Conservation (phyloP, 2,113 vertebrate species). For the Stomatorhinus ivindoensis region DNA sequence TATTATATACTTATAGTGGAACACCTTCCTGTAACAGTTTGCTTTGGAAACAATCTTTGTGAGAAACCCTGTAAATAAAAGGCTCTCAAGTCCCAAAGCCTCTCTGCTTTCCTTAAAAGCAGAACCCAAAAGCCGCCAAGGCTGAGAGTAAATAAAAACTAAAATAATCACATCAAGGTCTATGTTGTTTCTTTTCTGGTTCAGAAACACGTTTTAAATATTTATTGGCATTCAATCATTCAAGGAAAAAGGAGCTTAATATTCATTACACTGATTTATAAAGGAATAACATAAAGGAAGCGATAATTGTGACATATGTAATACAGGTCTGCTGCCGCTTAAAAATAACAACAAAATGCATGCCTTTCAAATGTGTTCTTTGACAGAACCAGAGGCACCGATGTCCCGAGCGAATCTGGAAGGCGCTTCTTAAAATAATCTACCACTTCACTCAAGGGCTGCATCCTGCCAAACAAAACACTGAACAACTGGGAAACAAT, state of each 20-base stretch:
- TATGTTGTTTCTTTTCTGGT: not conserved
- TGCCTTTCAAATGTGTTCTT: not conserved
- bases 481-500: not conserved
- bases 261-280: not conserved
- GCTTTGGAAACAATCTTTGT: not conserved
- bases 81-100: not conserved
- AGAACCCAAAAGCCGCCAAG: not conserved
- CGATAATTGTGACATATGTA: not conserved
- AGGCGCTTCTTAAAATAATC: constrained; percentile 18
- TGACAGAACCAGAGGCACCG: not conserved
- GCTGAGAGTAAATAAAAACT: not conserved
- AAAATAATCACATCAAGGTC: not conserved
- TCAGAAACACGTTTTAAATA: not conserved
- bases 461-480: constrained; percentile 16
- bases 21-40: not conserved
- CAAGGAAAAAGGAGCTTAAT: not conserved
- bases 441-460: not conserved
- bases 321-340: not conserved
- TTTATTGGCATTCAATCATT: not conserved
- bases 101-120: not conserved
- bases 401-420: not conserved
- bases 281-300: not conserved
- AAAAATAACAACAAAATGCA: not conserved
- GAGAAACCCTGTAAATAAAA: not conserved
- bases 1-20: not conserved